phyloP scores from a whole-genome alignment of 1,140 invertebrate genomes.

The Papilio xuthus region DNA sequence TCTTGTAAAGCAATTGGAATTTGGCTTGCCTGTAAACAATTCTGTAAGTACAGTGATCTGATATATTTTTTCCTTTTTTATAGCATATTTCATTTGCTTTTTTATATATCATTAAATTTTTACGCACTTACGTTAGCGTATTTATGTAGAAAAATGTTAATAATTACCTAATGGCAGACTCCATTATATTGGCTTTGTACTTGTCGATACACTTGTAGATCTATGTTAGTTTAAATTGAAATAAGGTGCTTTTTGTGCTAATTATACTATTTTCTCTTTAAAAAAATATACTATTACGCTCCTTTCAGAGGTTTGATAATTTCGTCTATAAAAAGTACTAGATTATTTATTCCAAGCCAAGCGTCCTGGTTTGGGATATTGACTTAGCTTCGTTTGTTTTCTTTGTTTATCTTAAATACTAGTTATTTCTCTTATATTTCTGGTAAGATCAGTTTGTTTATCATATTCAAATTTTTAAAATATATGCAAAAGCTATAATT shows the following conservation, averaged over 20 bases:
- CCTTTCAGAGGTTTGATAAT: background rate
- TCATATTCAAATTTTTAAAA: conserved; percentile 30
- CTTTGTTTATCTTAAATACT: conserved; percentile 40
- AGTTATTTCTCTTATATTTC: background rate
- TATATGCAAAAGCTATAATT: background rate
- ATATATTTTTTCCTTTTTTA: conserved; percentile 34
- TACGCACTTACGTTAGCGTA: background rate
- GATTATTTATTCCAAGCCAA: conserved; percentile 37
- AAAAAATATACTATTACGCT: background rate
- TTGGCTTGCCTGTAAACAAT: conserved; percentile 74
- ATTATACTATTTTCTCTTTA: background rate
- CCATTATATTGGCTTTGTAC: conserved; percentile 65
- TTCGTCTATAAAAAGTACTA: background rate
- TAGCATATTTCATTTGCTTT: background rate
- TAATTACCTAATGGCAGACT: conserved; percentile 59
- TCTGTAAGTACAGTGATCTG: conserved; percentile 65
- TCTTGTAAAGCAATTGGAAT: conserved; percentile 60
- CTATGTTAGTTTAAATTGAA: background rate
- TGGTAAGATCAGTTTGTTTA: conserved; percentile 16
- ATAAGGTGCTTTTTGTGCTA: background rate
- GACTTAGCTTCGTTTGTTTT: conserved; percentile 49
- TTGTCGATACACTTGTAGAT: conserved; percentile 33
- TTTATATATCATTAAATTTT: conserved; percentile 16
- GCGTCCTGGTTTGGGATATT: conserved; percentile 49
- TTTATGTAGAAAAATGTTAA: conserved; percentile 28